phyloP scores from a whole-genome alignment of 37 sponge, comb jelly and placozoan genomes.

The Oopsacas minuta region DNA sequence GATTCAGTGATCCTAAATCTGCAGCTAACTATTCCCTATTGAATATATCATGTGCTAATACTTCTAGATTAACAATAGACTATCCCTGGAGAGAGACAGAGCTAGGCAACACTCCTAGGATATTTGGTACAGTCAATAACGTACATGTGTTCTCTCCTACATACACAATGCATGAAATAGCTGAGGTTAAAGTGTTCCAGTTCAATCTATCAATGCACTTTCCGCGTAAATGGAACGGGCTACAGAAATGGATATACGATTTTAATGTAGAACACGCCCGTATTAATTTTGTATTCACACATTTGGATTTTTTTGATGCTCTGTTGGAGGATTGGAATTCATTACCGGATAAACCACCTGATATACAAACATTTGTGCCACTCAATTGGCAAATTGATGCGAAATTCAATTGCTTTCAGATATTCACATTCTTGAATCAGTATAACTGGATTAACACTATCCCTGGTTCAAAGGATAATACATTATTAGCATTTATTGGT shows the following conservation, averaged over 20 bases:
- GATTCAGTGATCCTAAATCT: neutral
- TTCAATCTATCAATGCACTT: constrained; percentile 33
- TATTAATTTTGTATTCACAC: constrained; percentile 44
- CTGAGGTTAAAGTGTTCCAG: neutral
- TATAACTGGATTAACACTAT: constrained; percentile 66
- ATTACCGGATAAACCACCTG: constrained; percentile 27
- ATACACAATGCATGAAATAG: neutral
- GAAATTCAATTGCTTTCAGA: constrained; percentile 29
- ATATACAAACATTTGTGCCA: constrained; percentile 54
- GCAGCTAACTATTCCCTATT: neutral
- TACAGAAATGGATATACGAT: constrained; percentile 61
- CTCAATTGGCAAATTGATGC: constrained; percentile 44
- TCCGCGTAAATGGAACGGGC: constrained; percentile 59
- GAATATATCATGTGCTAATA: neutral
- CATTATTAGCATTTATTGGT: constrained; percentile 54
- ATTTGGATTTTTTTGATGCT: constrained; percentile 67
- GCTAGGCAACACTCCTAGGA: neutral
- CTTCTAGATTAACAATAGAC: neutral
- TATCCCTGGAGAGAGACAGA: constrained; percentile 1
- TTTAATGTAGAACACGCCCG: constrained; percentile 24
- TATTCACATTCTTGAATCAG: constrained; percentile 47
- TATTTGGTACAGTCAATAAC: neutral
- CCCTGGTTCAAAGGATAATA: neutral
- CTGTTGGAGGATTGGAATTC: constrained; percentile 53
- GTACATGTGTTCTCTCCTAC: neutral